Conservation (phyloP, 2,888 invertebrate species). For the Tetheella fluctuosa region DNA sequence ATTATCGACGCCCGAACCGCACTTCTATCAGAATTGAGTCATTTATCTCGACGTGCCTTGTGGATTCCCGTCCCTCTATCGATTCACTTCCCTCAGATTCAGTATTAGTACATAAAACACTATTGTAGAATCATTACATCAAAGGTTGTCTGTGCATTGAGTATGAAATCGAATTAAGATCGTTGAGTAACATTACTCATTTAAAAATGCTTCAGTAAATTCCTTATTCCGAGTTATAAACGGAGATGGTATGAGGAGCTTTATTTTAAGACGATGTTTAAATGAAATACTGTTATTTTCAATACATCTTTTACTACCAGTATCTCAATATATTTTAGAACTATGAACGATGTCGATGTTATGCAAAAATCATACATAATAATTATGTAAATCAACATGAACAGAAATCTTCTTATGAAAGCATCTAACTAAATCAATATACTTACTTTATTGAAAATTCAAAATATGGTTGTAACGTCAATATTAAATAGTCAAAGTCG, state of each 20-base stretch:
- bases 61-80: constrained; percentile 20
- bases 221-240: constrained; percentile 3
- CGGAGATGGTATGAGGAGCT: not conserved
- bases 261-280: not conserved
- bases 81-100: constrained; percentile 15
- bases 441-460: too few species aligned
- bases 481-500: not conserved
- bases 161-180: constrained; percentile 40
- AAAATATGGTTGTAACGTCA: not conserved
- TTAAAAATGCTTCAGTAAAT: constrained; percentile 24
- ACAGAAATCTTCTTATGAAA: too few species aligned
- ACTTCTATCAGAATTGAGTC: constrained; percentile 46
- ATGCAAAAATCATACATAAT: too few species aligned
- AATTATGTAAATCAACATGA: too few species aligned
- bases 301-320: too few species aligned
- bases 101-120: constrained; percentile 22
- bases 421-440: not conserved
- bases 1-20: constrained; percentile 40
- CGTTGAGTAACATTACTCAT: constrained; percentile 26
- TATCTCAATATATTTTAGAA: too few species aligned
- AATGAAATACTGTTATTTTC: constrained; percentile 4
- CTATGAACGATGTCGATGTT: too few species aligned
- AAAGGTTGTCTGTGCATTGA: constrained; percentile 31
- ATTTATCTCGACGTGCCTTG: constrained; percentile 45
- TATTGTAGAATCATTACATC: constrained; percentile 28